Conservation (phyloP, 2,113 vertebrate genomes). For the Carassius auratus region DNA sequence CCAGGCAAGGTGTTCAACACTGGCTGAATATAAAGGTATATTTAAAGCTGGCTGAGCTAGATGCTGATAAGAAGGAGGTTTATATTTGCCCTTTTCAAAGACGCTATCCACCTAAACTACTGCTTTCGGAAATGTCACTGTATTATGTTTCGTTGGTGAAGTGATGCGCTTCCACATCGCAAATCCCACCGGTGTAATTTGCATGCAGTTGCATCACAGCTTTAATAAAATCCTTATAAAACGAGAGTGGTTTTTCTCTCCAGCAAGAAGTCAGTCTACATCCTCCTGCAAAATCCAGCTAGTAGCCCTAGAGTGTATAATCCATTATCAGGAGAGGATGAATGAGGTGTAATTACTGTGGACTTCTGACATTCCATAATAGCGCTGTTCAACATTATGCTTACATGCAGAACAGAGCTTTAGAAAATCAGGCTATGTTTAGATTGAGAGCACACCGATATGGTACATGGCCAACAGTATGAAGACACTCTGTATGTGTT, state of each 20-base stretch:
- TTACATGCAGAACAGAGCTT: neutral
- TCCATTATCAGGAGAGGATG: constrained; percentile 22
- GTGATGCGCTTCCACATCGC: neutral
- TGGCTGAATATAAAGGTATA: constrained; percentile 22
- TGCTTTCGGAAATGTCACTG: constrained; percentile 30
- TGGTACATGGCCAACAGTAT: neutral
- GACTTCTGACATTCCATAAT: constrained; percentile 37
- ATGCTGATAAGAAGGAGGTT: constrained; percentile 10
- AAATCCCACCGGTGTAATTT: neutral
- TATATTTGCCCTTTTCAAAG: constrained; percentile 22
- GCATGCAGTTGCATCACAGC: constrained; percentile 8
- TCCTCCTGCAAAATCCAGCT: neutral
- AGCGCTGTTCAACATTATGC: constrained; percentile 8
- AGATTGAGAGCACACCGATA: neutral
- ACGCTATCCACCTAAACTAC: constrained; percentile 13
- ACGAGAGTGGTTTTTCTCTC: constrained; percentile 7
- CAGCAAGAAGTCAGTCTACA: neutral
- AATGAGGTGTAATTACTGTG: constrained; percentile 29
- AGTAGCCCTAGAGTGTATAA: constrained; percentile 12
- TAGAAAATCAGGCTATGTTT: neutral
- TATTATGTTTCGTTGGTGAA: neutral
- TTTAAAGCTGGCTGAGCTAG: neutral
- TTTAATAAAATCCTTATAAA: constrained; percentile 27
- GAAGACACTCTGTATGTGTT: neutral
- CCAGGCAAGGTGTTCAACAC: constrained; percentile 7